Percentiles rank a stretch among this genome's conserved stretches.
Evolutionary conservation across 1,140 invertebrate genomes (phyloP).

Genomic region (Ooceraea biroi): DNA sequence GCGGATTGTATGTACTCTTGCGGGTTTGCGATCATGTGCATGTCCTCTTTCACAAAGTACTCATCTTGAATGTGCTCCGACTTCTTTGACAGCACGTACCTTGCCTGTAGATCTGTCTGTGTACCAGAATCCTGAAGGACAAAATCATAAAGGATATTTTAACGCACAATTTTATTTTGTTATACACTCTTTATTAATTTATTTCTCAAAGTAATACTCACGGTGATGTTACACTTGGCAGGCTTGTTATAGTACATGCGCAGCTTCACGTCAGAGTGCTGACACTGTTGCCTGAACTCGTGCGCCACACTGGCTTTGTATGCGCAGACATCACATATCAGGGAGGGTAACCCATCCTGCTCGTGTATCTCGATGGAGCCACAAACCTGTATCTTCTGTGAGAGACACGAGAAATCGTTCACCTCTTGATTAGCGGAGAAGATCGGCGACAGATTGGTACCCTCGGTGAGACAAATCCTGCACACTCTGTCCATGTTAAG

Average conservation of each 20-base stretch:
- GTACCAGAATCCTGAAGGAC: conserved; percentile 81
- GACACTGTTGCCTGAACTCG: conserved; percentile 84
- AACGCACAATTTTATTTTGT: not conserved
- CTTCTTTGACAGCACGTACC: conserved; percentile 75
- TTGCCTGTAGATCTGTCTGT: conserved; percentile 81
- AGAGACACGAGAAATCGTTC: conserved; percentile 73
- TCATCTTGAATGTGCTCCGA: conserved; percentile 68
- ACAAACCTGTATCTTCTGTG: conserved; percentile 83
- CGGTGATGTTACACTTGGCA: conserved; percentile 76
- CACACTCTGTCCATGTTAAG: conserved; percentile 83
- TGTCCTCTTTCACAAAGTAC: conserved; percentile 83
- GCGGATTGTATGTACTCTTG: conserved; percentile 70
- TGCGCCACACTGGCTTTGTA: conserved; percentile 84
- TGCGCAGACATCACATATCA: conserved; percentile 83
- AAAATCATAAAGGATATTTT: conserved; percentile 33
- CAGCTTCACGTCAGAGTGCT: conserved; percentile 82
- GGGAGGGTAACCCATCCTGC: conserved; percentile 83
- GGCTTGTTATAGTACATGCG: conserved; percentile 84
- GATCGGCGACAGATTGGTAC: conserved; percentile 80
- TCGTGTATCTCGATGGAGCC: conserved; percentile 83
- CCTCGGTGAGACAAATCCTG: conserved; percentile 82
- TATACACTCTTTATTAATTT: no score
- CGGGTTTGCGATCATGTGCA: conserved; percentile 66
- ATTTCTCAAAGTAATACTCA: conserved; percentile 63
- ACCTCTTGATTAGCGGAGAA: conserved; percentile 79